phyloP scores from a whole-genome alignment of 2,888 invertebrate species.

The Drosophila melanosoma region DNA sequence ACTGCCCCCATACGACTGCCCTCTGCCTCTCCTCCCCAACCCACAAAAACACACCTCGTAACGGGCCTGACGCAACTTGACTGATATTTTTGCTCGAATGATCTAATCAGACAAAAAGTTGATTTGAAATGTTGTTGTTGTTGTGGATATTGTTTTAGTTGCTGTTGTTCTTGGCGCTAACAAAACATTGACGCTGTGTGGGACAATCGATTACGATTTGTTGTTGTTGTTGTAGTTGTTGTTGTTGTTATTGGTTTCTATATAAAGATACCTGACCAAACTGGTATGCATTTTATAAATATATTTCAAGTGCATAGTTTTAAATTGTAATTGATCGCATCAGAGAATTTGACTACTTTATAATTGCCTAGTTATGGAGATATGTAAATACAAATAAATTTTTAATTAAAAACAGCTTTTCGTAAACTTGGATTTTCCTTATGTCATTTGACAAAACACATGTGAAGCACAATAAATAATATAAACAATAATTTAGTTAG shows the following conservation, averaged over 20 bases:
- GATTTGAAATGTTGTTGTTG: conserved; percentile 68
- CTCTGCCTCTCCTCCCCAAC: not conserved
- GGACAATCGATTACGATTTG: conserved; percentile 38
- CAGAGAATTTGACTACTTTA: not conserved
- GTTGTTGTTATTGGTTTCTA: conserved; percentile 29
- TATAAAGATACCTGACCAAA: conserved; percentile 22
- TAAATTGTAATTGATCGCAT: not conserved
- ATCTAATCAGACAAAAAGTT: conserved; percentile 79
- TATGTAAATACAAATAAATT: not conserved
- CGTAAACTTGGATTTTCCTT: not conserved
- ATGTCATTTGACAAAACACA: not conserved
- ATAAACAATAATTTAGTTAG: not conserved
- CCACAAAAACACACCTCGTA: not conserved
- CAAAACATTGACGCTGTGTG: conserved; percentile 33
- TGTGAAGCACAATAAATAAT: not conserved
- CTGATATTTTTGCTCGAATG: conserved; percentile 77
- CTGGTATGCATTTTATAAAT: conserved; percentile 30
- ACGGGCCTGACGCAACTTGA: conserved; percentile 61
- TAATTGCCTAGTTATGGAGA: not conserved
- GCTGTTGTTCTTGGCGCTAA: conserved; percentile 27
- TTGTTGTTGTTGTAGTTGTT: not conserved
- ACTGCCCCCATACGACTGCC: conserved; percentile 7
- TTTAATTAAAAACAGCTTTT: not conserved
- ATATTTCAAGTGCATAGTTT: conserved; percentile 5
- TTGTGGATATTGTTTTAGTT: conserved; percentile 34